Evolutionary conservation across 2,888 invertebrate genomes (phyloP).

Genomic region (Archips xylosteana): DNA sequence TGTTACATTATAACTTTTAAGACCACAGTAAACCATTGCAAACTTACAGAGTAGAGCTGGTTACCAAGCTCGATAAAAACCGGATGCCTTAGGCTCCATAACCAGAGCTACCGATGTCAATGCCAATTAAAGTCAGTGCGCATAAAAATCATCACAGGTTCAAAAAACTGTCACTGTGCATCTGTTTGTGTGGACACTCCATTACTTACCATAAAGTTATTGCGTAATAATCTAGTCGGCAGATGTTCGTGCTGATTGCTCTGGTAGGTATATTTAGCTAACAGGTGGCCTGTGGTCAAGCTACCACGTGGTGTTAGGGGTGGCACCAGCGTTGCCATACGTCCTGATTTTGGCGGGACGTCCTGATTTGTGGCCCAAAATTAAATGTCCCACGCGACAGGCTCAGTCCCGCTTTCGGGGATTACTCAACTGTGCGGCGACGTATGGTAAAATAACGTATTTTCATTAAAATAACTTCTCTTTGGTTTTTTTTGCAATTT

Average conservation of each 20-base stretch:
- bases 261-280: slow-evolving; percentile 71
- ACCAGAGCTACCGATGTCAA: slow-evolving; percentile 31
- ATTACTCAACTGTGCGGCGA: no score
- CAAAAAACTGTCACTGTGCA: slow-evolving; percentile 65
- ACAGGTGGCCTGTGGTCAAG: slow-evolving; percentile 70
- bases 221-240: slow-evolving; percentile 79
- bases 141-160: slow-evolving; percentile 71
- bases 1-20: no score
- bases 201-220: slow-evolving; percentile 75
- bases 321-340: no score
- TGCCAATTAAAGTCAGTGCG: slow-evolving; percentile 41
- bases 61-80: slow-evolving; percentile 16
- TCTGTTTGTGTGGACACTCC: slow-evolving; percentile 71
- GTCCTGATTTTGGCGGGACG: no score
- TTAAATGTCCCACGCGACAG: no score
- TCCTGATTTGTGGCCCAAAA: no score
- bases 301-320: slow-evolving; percentile 73
- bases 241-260: slow-evolving; percentile 80
- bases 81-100: slow-evolving; percentile 26
- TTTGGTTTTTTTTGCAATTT: no score
- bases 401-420: no score
- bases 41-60: neutral
- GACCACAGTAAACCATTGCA: neutral
- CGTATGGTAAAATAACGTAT: no score
- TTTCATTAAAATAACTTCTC: no score